phyloP scores from a whole-genome alignment of 2,888 invertebrate genomes.

The Hyposoter dolosus region DNA sequence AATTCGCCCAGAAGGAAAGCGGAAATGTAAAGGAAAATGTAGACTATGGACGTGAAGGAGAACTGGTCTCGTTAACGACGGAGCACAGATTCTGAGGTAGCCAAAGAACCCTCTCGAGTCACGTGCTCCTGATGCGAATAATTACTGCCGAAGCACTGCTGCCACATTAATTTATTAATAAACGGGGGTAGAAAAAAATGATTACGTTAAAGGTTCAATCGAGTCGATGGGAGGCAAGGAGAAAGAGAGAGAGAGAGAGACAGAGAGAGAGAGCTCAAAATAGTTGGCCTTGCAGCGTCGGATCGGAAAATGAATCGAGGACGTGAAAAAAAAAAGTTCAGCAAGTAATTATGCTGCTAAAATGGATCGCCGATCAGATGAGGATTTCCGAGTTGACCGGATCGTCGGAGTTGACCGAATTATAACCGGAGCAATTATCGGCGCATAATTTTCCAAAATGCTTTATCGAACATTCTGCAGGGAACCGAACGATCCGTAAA shows the following conservation, averaged over 20 bases:
- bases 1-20: constrained; percentile 29
- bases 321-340: constrained; percentile 33
- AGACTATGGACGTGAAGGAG: constrained; percentile 13
- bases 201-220: constrained; percentile 50
- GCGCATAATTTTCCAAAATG: no score
- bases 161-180: constrained; percentile 55
- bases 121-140: constrained; percentile 42
- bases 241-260: constrained; percentile 25
- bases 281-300: constrained; percentile 58
- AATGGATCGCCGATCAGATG: neutral
- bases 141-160: constrained; percentile 12
- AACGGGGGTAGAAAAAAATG: constrained; percentile 33
- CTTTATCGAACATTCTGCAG: no score
- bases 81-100: neutral
- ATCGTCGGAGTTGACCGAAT: no score
- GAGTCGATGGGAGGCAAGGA: constrained; percentile 44
- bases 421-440: no score
- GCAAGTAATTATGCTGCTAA: constrained; percentile 28
- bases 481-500: no score
- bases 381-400: neutral
- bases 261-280: constrained; percentile 42
- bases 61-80: constrained; percentile 43
- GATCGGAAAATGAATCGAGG: constrained; percentile 50
- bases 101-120: constrained; percentile 42
- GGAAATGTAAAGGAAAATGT: neutral